Percentiles rank a stretch among this genome's conserved stretches.
These are phyloP conservation scores for Mesembrinibis cayennensis DNA, from an alignment of 2,113 vertebrate species.

Conservation along the genomic window DNA sequence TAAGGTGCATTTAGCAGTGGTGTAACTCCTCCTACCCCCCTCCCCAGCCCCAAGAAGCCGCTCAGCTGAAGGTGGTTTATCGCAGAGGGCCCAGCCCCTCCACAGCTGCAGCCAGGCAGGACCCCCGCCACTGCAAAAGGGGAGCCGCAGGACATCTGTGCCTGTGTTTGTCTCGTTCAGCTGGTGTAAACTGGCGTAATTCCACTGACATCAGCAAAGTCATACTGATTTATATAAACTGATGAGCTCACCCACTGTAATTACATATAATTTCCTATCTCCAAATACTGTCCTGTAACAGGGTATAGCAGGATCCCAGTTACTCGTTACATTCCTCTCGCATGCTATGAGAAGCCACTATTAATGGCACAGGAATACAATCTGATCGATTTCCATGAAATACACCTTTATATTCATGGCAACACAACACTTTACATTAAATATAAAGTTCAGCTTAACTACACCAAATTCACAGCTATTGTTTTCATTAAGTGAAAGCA, in stretches of 20 bases:
- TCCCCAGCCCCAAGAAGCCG: neutral
- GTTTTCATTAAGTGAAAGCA: constrained; percentile 6
- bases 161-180: neutral
- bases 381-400: neutral
- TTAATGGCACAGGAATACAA: neutral
- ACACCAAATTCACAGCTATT: neutral
- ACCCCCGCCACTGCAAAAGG: neutral
- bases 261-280: constrained; percentile 8
- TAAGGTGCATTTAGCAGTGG: neutral
- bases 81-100: neutral
- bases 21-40: neutral
- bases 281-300: neutral
- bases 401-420: neutral
- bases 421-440: neutral
- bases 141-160: constrained; percentile 1
- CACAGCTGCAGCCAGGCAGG: neutral
- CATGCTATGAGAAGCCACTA: neutral
- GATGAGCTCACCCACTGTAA: constrained; percentile 41
- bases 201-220: constrained; percentile 36
- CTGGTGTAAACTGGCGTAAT: neutral
- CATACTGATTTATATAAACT: neutral
- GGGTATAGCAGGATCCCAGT: neutral
- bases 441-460: neutral
- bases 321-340: neutral
- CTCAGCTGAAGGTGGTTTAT: neutral